phyloP scores from a whole-genome alignment of 2,797 vertebrate genomes.

The Lepus townsendii region DNA sequence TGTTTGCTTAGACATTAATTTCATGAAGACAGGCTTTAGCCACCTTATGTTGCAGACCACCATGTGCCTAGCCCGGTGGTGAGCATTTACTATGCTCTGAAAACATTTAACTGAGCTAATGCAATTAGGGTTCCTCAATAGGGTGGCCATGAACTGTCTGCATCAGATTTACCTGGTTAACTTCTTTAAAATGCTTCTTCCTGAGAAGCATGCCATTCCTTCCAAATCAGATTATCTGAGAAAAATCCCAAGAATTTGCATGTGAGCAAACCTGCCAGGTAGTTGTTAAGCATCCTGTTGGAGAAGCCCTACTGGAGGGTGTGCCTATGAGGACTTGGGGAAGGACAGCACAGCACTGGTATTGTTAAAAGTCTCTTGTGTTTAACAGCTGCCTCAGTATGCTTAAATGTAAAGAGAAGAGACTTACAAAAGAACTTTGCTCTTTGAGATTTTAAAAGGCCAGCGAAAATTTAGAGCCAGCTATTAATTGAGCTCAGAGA shows the following conservation, averaged over 20 bases:
- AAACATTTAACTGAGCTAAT: background rate
- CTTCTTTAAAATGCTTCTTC: background rate
- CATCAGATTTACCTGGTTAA: background rate
- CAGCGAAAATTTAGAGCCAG: background rate
- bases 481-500: background rate
- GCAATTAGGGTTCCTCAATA: background rate
- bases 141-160: background rate
- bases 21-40: background rate
- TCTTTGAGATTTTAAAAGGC: slow-evolving; percentile 15
- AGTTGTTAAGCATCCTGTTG: background rate
- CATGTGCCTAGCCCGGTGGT: background rate
- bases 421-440: background rate
- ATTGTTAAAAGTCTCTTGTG: background rate
- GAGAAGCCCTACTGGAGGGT: background rate
- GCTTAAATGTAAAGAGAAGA: background rate
- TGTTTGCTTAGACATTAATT: background rate
- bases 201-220: background rate
- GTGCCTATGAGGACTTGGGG: background rate
- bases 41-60: no score
- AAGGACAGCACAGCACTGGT: background rate
- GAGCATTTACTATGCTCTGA: background rate
- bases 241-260: background rate
- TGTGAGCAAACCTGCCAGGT: background rate
- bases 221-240: background rate
- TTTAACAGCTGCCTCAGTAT: background rate